These are phyloP conservation scores for Regulus satrapa DNA, from an alignment of 2,113 vertebrate species.

Conservation along the genomic window DNA sequence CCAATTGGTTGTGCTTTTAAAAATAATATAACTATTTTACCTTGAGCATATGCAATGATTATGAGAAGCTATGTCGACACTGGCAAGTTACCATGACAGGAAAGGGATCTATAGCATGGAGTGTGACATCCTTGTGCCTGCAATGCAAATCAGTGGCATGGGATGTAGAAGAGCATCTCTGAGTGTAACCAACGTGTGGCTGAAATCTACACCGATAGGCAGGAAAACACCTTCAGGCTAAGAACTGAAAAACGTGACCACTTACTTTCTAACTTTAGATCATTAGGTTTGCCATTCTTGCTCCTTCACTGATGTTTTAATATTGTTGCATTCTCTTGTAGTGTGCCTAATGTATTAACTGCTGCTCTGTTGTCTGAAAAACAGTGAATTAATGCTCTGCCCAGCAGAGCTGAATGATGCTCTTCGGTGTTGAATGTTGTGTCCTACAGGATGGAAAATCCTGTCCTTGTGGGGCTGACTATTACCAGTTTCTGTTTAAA, in stretches of 20 bases:
- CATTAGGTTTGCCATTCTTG: neutral
- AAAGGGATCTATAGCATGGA: accelerated
- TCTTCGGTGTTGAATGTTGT: neutral
- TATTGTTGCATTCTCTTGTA: neutral
- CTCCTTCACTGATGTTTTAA: neutral
- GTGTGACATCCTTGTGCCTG: neutral
- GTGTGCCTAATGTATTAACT: neutral
- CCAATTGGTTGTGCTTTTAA: neutral
- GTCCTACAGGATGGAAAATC: neutral
- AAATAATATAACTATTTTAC: neutral
- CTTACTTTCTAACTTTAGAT: neutral
- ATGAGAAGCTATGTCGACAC: neutral
- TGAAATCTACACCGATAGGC: accelerated
- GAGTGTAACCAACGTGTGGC: accelerated
- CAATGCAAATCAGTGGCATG: accelerated
- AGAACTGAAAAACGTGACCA: neutral
- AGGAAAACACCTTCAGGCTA: neutral
- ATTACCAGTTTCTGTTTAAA: neutral
- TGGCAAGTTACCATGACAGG: neutral
- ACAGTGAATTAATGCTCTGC: neutral
- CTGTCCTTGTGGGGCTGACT: neutral
- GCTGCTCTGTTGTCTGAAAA: neutral
- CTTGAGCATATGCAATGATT: neutral
- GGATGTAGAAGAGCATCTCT: neutral
- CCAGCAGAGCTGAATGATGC: neutral